Evolutionary conservation across 2,113 vertebrate genomes (phyloP), one percentile per base, ranked within the genome.

Genomic region (Notothenia coriiceps): DNA sequence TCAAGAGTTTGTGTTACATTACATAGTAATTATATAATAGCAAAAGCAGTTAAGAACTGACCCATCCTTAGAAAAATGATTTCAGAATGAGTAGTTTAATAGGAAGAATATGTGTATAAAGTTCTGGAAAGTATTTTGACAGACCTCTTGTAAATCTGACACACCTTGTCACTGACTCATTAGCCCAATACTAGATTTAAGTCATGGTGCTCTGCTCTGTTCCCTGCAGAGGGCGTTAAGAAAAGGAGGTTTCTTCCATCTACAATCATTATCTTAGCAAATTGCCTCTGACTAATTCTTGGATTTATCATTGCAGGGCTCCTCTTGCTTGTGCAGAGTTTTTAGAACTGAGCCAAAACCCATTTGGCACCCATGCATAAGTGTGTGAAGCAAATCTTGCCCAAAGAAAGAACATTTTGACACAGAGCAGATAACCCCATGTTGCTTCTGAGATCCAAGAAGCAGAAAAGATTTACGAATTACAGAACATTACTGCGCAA

Each of bases 301-400:
- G 10, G 25, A 22, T 44, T 8, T 63, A 50, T 73, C 20, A 44
- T 13, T 49, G 55, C 51, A 18, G 46, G 13, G 13, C 44, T 49
- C 7, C 6, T 43, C 35, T 61, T 77, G 10, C 33, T 62, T 40
- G 63, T 64, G 60, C 44, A 59, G 40, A 3, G 8, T 40, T 75
- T 57, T 82, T 20, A 63, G 25, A 33, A 25, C 54, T 35, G 59
- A 74, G 80, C 77, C 77, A 87, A 73, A 87, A 74, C 57, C 69
- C 59, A 70, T 75, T 59, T 74, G 59, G 60, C 54, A 56, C 46
- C 6, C 10, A 6, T n/a, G 46, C 7, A 6, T 29, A 67, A 55
- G 61, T 55, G 61, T 71, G 46, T 50, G 29, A 62, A 44, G 56
- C 8, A 17, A 35, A 75, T 68, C 1, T 49, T 0, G 51, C 0